Conservation (phyloP, 64 coral and sea anemone species). For the Porites lutea region DNA sequence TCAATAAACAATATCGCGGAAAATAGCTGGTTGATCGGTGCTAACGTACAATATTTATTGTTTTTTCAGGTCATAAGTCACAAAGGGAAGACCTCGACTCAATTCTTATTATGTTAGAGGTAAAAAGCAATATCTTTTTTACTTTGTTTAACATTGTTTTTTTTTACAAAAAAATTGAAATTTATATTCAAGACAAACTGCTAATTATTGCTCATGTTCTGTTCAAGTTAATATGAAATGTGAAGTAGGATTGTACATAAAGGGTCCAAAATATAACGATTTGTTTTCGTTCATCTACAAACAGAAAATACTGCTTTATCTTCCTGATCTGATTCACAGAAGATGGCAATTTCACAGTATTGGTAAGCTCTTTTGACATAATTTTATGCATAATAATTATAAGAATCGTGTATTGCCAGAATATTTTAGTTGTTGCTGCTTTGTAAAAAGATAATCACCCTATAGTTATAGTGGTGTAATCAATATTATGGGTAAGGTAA, state of each 20-base stretch:
- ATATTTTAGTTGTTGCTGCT: no score
- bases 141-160: background rate
- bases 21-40: background rate
- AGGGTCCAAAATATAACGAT: background rate
- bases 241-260: background rate
- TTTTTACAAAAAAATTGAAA: background rate
- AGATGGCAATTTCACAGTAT: constrained; percentile 98
- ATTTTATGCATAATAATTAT: no score
- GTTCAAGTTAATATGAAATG: background rate
- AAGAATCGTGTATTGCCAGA: no score
- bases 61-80: constrained; percentile 82
- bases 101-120: constrained; percentile 94
- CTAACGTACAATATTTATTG: background rate
- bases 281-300: constrained; percentile 38
- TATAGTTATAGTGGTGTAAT: no score
- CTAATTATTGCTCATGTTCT: background rate
- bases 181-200: background rate
- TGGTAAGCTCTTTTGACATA: constrained; percentile 50
- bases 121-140: constrained; percentile 23
- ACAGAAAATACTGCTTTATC: constrained; percentile 92
- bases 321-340: constrained; percentile 90
- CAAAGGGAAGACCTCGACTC: constrained; percentile 93
- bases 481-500: no score
- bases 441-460: no score
- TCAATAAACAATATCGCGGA: background rate